Percentiles rank a stretch among this genome's conserved stretches.
Conservation (phyloP, 1,140 invertebrate species). For the Drosophila subobscura region DNA sequence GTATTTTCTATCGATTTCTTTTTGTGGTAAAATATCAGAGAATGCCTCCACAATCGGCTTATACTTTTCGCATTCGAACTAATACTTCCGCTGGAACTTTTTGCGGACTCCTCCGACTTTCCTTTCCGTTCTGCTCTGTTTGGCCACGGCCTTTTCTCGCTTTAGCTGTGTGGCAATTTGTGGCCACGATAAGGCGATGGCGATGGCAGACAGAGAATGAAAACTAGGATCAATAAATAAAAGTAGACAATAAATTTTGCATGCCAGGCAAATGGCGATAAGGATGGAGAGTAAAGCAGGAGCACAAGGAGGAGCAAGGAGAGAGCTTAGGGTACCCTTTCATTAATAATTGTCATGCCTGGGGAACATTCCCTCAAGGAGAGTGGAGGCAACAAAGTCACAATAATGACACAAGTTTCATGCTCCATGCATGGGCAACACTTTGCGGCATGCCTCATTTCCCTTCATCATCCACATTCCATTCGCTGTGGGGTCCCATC, state of each 20-base stretch:
- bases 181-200: conserved; percentile 46
- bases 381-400: conserved; percentile 42
- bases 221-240: conserved; percentile 58
- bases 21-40: too few relatives aligned
- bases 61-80: too few relatives aligned
- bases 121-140: conserved; percentile 6
- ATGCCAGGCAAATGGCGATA: conserved; percentile 44
- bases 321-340: conserved; percentile 39
- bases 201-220: conserved; percentile 1
- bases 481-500: conserved; percentile 31
- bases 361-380: not conserved
- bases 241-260: conserved; percentile 65
- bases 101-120: not conserved
- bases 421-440: conserved; percentile 31
- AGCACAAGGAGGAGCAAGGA: not conserved
- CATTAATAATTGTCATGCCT: conserved; percentile 69
- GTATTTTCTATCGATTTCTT: too few relatives aligned
- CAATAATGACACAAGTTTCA: conserved; percentile 71
- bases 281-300: conserved; percentile 26
- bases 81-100: not conserved
- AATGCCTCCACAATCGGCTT: too few relatives aligned
- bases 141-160: not conserved
- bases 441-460: conserved; percentile 32
- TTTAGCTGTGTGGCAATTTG: conserved; percentile 26
- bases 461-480: conserved; percentile 2